Evolutionary conservation across 2,797 vertebrate species (phyloP), one percentile per base, ranked within the genome.

Genomic region (Cynodonichthys magdalenae): DNA sequence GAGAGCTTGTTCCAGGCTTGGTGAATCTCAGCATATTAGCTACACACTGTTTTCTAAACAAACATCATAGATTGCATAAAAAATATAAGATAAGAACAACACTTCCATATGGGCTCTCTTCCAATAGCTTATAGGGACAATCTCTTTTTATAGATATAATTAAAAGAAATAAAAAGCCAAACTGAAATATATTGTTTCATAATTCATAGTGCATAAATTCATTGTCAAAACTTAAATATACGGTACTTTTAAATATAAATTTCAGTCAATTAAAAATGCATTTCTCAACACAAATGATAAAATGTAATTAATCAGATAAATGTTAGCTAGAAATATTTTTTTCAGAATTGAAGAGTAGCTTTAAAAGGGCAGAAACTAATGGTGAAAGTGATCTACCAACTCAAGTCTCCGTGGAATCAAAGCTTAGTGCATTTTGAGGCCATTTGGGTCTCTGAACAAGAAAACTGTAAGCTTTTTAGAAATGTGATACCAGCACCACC

Each of bases 381-480:
- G 51, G 31, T 47, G 17, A 79, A 63, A 71, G 41, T 8, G 14
- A 63, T 74, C 69, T 29, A 53, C 59, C 29, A 10, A 53, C 47
- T 57, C 39, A 74, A 77, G 51, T 76, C 75, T 84, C 76, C 19
- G 29, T 31, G 52, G 78, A 71, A 71, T 80, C 59, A 64, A 31
- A 62, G 74, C 63, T 83, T 49, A 64, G 74, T 83, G 77, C 72
- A 75, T 71, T 77, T 63, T 27, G 74, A 81, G 79, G 79, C 65
- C 79, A 74, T 80, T 83, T 54, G 50, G 70, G 75, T 83, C 71
- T 75, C 77, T 61, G 71, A 71, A 75, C 81, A 71, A 69, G 52
- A 65, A 81, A 85, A 84, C 65, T 58, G 75, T 72, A 78, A 68
- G 74, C 77, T 82, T 85, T 86, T 85, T 69, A 80, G 82, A 81